A percentile compares a stretch with the other conserved stretches of the same genome.
Evolutionary conservation across 1,140 invertebrate genomes (phyloP).

Genomic region (Neotoxoptera formosana): DNA sequence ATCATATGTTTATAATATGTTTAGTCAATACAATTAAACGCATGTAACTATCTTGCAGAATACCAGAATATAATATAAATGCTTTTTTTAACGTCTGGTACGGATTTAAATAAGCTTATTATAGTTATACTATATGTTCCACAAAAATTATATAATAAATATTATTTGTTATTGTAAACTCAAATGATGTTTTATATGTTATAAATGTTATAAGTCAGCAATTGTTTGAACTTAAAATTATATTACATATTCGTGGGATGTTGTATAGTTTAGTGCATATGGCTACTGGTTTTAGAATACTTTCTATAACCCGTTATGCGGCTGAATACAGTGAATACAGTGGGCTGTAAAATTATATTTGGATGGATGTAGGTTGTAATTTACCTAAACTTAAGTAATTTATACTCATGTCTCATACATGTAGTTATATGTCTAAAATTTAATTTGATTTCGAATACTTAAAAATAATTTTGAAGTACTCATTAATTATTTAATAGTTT

Average conservation of each 20-base stretch:
- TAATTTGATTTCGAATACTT: background rate
- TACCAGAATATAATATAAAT: background rate
- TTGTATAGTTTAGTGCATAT: background rate
- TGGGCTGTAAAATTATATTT: conserved; percentile 30
- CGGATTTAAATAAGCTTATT: background rate
- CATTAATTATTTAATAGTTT: background rate
- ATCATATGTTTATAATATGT: background rate
- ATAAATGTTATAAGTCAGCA: background rate
- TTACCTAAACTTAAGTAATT: background rate
- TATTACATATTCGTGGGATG: conserved; percentile 2
- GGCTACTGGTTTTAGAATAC: conserved; percentile 27
- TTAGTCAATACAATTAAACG: background rate
- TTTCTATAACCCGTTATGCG: conserved; percentile 30
- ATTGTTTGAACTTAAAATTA: background rate
- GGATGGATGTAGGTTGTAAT: conserved; percentile 19
- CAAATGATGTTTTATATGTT: background rate
- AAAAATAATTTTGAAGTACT: background rate
- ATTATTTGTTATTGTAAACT: background rate
- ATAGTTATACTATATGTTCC: background rate
- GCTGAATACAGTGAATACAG: background rate
- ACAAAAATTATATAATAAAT: background rate
- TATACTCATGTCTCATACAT: background rate
- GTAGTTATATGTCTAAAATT: background rate
- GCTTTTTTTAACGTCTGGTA: background rate
- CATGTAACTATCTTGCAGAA: background rate